Percentiles rank a stretch among this genome's conserved stretches.
phyloP scores from a whole-genome alignment of 1,140 invertebrate species.

The Catajapyx aquilonaris region DNA sequence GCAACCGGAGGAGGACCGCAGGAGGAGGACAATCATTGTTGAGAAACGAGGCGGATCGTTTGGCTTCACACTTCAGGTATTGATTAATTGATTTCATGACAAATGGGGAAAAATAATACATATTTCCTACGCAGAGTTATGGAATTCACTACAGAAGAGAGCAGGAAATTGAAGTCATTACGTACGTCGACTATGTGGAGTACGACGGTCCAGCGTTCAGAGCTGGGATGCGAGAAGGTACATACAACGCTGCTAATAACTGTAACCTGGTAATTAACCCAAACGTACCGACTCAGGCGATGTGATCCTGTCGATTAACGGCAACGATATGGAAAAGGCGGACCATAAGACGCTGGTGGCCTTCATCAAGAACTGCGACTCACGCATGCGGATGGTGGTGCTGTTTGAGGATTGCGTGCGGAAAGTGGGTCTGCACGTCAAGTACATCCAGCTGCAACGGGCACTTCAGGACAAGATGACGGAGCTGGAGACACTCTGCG shows the following conservation, averaged over 20 bases:
- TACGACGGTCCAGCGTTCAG: slow-evolving; percentile 69
- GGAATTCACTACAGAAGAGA: slow-evolving; percentile 86
- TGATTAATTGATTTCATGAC: too few species aligned
- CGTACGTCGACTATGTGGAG: slow-evolving; percentile 90
- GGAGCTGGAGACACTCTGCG: slow-evolving; percentile 60
- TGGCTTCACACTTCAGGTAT: slow-evolving; percentile 73
- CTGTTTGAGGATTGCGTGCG: slow-evolving; percentile 85
- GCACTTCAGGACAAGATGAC: slow-evolving; percentile 64
- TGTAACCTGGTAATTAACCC: not conserved
- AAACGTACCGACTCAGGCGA: slow-evolving; percentile 36
- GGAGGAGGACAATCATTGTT: slow-evolving; percentile 64
- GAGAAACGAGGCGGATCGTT: slow-evolving; percentile 79
- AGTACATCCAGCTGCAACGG: slow-evolving; percentile 70
- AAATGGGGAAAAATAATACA: too few species aligned
- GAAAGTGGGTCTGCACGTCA: slow-evolving; percentile 77
- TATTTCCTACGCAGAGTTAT: slow-evolving; percentile 50
- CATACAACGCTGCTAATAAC: not conserved
- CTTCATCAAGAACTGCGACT: slow-evolving; percentile 74
- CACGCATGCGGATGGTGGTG: slow-evolving; percentile 81
- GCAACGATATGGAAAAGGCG: slow-evolving; percentile 29
- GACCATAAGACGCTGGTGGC: slow-evolving; percentile 68
- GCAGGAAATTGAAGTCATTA: slow-evolving; percentile 76
- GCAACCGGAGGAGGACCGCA: slow-evolving; percentile 60
- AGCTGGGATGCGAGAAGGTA: slow-evolving; percentile 77
- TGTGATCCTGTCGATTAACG: slow-evolving; percentile 86